Evolutionary conservation across 2,797 vertebrate species (phyloP), one percentile per base, ranked within the genome.

Genomic region (Diceros bicornis): DNA sequence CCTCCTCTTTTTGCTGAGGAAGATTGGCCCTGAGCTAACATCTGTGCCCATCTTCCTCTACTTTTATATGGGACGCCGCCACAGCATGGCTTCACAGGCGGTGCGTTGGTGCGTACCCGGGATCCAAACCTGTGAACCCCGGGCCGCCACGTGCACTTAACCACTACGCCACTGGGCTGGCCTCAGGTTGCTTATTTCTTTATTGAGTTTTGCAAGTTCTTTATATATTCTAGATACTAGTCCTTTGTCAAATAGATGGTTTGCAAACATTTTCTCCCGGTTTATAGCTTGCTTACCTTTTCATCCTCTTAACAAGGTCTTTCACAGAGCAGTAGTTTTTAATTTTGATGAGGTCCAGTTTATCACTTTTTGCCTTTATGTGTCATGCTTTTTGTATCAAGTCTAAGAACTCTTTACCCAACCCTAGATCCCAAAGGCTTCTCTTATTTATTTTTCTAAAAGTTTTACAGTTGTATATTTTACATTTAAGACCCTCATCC

Each of bases 341-440:
- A n/a, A 61, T 83, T 93, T 71, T 37, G 61, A 8, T 52, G 68
- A 89, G n/a, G 13, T 47, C n/a, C 3, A 29, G 20, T 55, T 62
- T 55, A 27, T 47, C 41, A 37, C 0, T 72, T 71, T 89, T 85
- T 72, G 7, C 16, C 41, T 84, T 66, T 71, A 34, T 91, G 34
- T 8, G 50, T 64, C 59, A 59, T 79, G n/a, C n/a, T 68, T 81
- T 86, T 55, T 37, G 6, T 81, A 47, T 77, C 34, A 69, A 11
- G 16, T 86, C 64, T 81, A 23, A 79, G 59, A 91, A 92, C 44
- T 92, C 55, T 85, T 34, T 81, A 66, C 71, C 75, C 92, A 89
- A 20, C 37, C 13, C 7, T 62, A 44, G 57, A 34, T 86, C 62
- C 50, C 74, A 77, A 47, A 82, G 21, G 82, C 79, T 94, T 81